These are phyloP conservation scores for Cyprinus carpio DNA, from an alignment of 2,113 vertebrate genomes.

Conservation along the genomic window DNA sequence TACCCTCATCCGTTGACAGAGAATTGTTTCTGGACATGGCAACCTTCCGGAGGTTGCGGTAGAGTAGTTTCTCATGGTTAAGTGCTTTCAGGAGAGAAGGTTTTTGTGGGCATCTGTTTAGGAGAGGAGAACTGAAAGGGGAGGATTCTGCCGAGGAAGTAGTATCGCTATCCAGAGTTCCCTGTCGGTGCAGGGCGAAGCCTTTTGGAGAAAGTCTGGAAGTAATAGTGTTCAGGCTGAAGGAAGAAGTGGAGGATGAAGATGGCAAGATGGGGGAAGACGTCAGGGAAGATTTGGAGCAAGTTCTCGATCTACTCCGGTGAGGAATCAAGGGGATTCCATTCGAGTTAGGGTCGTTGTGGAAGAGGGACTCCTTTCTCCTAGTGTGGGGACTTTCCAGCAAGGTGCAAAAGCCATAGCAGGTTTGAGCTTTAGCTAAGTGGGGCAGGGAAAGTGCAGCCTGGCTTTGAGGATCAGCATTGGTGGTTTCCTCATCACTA, in stretches of 20 bases:
- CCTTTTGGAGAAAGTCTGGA: conserved; percentile 68
- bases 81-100: conserved; percentile 76
- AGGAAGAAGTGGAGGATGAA: conserved; percentile 70
- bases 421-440: conserved; percentile 82
- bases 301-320: conserved; percentile 75
- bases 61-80: conserved; percentile 79
- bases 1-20: conserved; percentile 87
- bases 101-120: conserved; percentile 75
- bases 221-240: conserved; percentile 70
- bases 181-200: conserved; percentile 71
- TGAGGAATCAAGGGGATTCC: conserved; percentile 69
- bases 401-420: conserved; percentile 86
- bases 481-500: conserved; percentile 82
- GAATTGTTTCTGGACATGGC: conserved; percentile 81
- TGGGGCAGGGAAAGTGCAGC: conserved; percentile 88
- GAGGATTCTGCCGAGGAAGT: conserved; percentile 84
- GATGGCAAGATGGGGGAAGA: conserved; percentile 60
- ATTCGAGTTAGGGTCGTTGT: conserved; percentile 69
- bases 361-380: conserved; percentile 90
- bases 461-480: conserved; percentile 86
- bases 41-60: conserved; percentile 73
- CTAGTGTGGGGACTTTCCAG: conserved; percentile 89
- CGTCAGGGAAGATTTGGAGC: conserved; percentile 47
- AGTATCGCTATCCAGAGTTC: conserved; percentile 80
- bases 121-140: conserved; percentile 78